These are phyloP conservation scores for Aphis craccivora DNA, from an alignment of 1,140 invertebrate genomes.

Conservation along the genomic window DNA sequence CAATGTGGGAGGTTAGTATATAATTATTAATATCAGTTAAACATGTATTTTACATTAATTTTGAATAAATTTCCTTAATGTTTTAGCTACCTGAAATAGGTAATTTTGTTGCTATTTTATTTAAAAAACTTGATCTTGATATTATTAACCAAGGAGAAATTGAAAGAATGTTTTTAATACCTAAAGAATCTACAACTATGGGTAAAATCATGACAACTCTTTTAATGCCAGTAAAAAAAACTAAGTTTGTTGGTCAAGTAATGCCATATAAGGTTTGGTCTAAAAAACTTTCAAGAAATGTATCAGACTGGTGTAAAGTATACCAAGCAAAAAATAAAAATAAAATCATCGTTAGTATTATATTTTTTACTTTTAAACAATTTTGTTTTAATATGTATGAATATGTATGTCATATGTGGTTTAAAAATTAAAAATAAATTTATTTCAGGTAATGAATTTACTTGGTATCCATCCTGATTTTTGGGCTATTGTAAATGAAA, in stretches of 20 bases:
- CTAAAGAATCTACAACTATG: slow-evolving; percentile 50
- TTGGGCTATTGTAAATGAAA: slow-evolving; percentile 64
- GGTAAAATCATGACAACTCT: slow-evolving; percentile 50
- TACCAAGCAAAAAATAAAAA: slow-evolving; percentile 37
- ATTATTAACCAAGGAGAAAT: slow-evolving; percentile 55
- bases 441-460: slow-evolving; percentile 64
- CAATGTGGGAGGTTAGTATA: slow-evolving; percentile 90
- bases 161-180: slow-evolving; percentile 59
- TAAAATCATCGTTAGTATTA: slow-evolving; percentile 24
- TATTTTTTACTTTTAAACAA: neutral
- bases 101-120: slow-evolving; percentile 46
- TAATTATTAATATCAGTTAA: neutral
- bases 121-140: slow-evolving; percentile 16
- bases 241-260: neutral
- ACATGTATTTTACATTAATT: neutral
- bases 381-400: neutral
- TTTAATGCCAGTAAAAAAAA: slow-evolving; percentile 34
- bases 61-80: neutral
- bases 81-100: slow-evolving; percentile 50
- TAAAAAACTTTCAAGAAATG: slow-evolving; percentile 16
- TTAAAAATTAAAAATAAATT: neutral
- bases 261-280: slow-evolving; percentile 39
- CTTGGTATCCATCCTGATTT: slow-evolving; percentile 65
- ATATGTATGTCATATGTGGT: neutral
- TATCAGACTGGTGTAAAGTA: slow-evolving; percentile 41